Conservation (phyloP, 2,113 vertebrate species). For the Polypterus bichir region DNA sequence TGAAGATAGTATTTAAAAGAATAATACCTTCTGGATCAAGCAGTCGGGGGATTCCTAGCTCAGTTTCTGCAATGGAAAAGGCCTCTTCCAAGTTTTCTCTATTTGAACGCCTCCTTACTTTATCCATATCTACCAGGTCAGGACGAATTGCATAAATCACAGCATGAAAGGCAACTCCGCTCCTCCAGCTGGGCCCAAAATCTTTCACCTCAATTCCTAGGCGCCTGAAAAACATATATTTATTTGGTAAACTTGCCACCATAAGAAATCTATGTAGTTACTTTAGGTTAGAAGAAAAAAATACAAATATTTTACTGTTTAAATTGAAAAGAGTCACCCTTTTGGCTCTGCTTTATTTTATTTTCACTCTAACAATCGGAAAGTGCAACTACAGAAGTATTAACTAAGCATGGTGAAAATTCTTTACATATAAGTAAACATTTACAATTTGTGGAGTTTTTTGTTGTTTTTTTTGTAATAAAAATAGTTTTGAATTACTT, state of each 20-base stretch:
- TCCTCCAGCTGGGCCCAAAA: conserved; percentile 89
- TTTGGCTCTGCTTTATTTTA: too few species aligned
- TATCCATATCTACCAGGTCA: conserved; percentile 79
- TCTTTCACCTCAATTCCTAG: conserved; percentile 81
- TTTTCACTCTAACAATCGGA: too few species aligned
- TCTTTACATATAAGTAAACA: too few species aligned
- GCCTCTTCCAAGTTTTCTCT: conserved; percentile 83
- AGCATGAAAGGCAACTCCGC: conserved; percentile 80
- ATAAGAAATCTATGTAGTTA: neutral
- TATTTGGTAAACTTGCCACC: neutral
- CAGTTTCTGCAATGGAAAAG: conserved; percentile 74
- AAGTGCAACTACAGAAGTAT: too few species aligned
- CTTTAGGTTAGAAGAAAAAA: neutral
- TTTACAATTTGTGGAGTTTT: too few species aligned
- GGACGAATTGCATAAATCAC: conserved; percentile 81
- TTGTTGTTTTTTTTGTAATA: too few species aligned
- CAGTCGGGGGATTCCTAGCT: conserved; percentile 81
- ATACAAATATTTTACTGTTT: neutral
- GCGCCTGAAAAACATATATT: conserved; percentile 43
- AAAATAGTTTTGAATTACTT: too few species aligned
- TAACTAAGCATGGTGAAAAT: too few species aligned
- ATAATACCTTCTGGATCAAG: conserved; percentile 84
- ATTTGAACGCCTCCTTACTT: conserved; percentile 59
- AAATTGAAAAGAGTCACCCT: neutral
- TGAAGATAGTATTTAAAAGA: too few species aligned